Conservation (phyloP, 1,140 invertebrate genomes). For the Formica selysi region DNA sequence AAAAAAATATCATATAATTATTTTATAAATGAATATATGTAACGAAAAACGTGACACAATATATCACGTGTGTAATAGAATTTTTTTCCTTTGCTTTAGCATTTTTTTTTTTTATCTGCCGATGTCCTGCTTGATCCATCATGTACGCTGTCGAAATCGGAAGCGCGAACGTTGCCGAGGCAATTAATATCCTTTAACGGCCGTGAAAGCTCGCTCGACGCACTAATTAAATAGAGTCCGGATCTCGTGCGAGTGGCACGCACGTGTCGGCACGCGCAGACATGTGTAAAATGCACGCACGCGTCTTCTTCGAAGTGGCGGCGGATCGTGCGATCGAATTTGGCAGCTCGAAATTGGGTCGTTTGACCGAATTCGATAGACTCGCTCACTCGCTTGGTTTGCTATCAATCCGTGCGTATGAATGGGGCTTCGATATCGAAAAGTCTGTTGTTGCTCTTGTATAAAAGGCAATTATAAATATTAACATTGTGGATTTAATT, state of each 20-base stretch:
- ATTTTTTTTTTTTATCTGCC: conserved; percentile 14
- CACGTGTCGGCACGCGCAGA: conserved; percentile 34
- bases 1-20: not conserved
- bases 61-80: not conserved
- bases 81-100: not conserved
- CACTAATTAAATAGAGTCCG: conserved; percentile 50
- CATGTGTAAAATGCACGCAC: conserved; percentile 49
- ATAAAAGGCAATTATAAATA: conserved; percentile 42
- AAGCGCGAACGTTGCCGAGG: conserved; percentile 30
- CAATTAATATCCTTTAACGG: conserved; percentile 62
- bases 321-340: conserved; percentile 33
- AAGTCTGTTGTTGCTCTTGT: conserved; percentile 32
- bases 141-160: conserved; percentile 48
- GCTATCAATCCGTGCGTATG: conserved; percentile 32
- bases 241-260: conserved; percentile 40
- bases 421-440: conserved; percentile 34
- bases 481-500: conserved; percentile 49
- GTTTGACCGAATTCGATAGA: conserved; percentile 16
- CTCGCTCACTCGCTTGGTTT: conserved; percentile 20
- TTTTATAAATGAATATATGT: not conserved
- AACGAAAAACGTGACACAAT: not conserved
- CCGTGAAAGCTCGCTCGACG: conserved; percentile 47
- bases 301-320: conserved; percentile 27
- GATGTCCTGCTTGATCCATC: conserved; percentile 51
- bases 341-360: conserved; percentile 9